Conservation (phyloP, 2,888 invertebrate genomes). For the Oithona nana region DNA sequence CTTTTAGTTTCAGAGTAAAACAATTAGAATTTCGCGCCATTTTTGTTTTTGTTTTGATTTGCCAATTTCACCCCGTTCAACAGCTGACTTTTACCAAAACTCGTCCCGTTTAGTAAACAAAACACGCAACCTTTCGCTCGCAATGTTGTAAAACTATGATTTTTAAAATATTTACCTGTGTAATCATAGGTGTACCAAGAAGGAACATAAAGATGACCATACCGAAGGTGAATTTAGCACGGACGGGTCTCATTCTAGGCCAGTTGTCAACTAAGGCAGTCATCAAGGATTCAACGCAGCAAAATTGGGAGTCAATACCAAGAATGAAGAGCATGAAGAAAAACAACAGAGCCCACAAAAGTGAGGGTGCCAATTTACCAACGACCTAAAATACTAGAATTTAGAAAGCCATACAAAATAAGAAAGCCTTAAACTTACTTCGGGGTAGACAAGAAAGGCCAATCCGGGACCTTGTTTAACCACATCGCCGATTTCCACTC, state of each 20-base stretch:
- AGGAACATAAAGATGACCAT: constrained; percentile 39
- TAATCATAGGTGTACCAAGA: constrained; percentile 41
- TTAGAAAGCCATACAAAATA: neutral
- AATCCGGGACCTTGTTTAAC: constrained; percentile 46
- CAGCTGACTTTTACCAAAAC: too few species aligned
- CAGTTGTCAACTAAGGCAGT: constrained; percentile 40
- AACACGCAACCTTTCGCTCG: too few species aligned
- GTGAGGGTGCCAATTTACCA: constrained; percentile 46
- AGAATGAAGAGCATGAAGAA: constrained; percentile 52
- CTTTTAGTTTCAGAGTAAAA: neutral
- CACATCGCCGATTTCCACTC: constrained; percentile 33
- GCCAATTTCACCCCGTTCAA: too few species aligned
- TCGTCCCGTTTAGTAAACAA: too few species aligned
- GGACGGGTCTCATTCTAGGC: constrained; percentile 38
- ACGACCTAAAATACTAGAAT: constrained; percentile 32
- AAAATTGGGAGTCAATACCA: constrained; percentile 54
- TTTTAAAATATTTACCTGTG: constrained; percentile 32
- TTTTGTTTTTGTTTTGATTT: too few species aligned
- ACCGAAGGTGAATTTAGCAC: constrained; percentile 43
- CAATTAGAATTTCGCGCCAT: neutral
- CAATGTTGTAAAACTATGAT: neutral
- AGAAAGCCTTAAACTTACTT: constrained; percentile 27
- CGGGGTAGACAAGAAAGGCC: constrained; percentile 53
- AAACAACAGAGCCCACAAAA: constrained; percentile 49
- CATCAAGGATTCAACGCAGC: constrained; percentile 43